Evolutionary conservation across 2,797 vertebrate species (phyloP).

Genomic region (Otolemur crassicaudatus): DNA sequence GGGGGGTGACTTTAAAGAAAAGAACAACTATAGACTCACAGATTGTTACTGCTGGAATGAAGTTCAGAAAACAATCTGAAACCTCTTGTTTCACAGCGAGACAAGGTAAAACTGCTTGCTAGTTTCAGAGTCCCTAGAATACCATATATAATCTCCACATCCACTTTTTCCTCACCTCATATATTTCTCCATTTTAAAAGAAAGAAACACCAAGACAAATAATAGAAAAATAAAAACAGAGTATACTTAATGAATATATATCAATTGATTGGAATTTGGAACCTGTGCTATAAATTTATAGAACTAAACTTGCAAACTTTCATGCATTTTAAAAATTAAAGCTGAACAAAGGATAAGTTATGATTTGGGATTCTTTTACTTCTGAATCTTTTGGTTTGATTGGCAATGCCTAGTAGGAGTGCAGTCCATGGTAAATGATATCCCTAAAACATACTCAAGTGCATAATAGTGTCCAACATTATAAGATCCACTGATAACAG

Average conservation of each 20-base stretch:
- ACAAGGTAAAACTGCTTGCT: neutral
- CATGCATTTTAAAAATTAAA: neutral
- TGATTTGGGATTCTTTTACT: neutral
- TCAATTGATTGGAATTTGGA: neutral
- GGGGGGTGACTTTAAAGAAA: neutral
- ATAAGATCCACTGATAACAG: neutral
- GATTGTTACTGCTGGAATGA: neutral
- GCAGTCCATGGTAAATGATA: neutral
- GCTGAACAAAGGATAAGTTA: neutral
- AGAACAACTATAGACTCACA: neutral
- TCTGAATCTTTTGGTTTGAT: neutral
- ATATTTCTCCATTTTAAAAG: neutral
- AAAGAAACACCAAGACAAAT: neutral
- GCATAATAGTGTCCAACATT: neutral
- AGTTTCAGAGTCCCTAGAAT: neutral
- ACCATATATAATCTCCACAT: neutral
- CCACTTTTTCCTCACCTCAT: neutral
- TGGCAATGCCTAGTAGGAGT: neutral
- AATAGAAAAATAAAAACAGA: neutral
- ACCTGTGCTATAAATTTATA: neutral
- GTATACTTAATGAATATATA: neutral
- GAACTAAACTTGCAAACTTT: neutral
- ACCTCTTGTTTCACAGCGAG: neutral
- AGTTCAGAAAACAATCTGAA: neutral
- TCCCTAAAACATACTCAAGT: neutral